Evolutionary conservation across 2,888 invertebrate species (phyloP), one percentile per base, ranked within the genome.

Genomic region (Oxytorus armatus): DNA sequence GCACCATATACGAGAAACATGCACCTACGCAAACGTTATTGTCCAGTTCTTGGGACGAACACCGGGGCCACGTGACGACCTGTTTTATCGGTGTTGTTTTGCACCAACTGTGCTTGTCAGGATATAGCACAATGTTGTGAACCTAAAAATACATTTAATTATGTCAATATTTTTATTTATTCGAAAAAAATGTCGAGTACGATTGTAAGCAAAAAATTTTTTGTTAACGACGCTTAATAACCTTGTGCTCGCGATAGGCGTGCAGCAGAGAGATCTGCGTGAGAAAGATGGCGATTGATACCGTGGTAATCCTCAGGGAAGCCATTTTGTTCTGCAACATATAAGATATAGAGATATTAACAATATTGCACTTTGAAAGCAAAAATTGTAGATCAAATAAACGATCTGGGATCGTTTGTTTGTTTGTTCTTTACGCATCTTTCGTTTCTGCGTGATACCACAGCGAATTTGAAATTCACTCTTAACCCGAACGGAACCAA

Each of bases 21-120:
- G 95, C 94, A 2, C 95, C 95, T 11, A 95, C 95, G 88, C 95
- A 95, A 3, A 95, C 95, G 86, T 95, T 95, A 90, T 95, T 95
- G 89, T 95, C 94, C 82, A 95, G 94, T 82, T 95, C 95, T 84
- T 94, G 93, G 0, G 94, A 93, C 81, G 94, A 93, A 87, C 94
- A 95, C 69, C 94, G 94, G 0, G 95, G 94, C 89, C 94, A 93
- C n/a, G 94, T 93, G 42, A 95, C 94, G 21, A 95, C 94, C 90
- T 95, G 95, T 87, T 95, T 94, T 82, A 95, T 95, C 3, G 94
- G 93, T 29, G 94, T 94, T 16, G 94, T 94, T 87, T 95, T 94
- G 89, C 95, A 95, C 95, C 95, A 95, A 23, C 95, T 95, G 88
- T 95, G 94, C 85, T 94, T 94, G 88, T 95, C 95, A 1, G 95